A percentile compares a stretch with the other conserved stretches of the same genome.
Conservation (phyloP, 2,113 vertebrate species). For the Alosa alosa region DNA sequence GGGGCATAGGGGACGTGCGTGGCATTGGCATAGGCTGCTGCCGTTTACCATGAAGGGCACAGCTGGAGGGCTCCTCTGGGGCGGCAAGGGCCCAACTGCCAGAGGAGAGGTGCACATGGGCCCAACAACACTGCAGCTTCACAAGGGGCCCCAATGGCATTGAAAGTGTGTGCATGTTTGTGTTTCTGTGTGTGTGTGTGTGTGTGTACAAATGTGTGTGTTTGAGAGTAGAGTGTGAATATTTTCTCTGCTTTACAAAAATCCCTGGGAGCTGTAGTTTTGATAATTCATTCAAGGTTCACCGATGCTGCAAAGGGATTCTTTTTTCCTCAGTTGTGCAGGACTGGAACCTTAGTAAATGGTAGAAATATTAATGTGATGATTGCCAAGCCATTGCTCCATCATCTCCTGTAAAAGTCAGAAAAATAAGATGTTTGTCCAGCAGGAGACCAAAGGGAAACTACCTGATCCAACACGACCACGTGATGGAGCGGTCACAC, state of each 20-base stretch:
- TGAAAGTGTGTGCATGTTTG: neutral
- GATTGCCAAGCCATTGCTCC: neutral
- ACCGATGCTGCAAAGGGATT: neutral
- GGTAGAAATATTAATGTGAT: neutral
- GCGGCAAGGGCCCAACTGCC: neutral
- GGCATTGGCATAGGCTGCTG: neutral
- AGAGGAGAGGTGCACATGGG: neutral
- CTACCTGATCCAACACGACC: neutral
- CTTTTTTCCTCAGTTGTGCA: neutral
- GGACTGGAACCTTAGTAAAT: neutral
- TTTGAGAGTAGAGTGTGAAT: neutral
- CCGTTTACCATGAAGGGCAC: neutral
- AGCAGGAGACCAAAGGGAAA: neutral
- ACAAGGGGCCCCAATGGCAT: neutral
- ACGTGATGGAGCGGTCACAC: neutral
- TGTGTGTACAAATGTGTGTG: neutral
- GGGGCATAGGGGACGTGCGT: neutral
- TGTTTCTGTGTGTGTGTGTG: neutral
- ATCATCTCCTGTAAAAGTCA: neutral
- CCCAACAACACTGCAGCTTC: neutral
- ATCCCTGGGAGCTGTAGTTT: neutral
- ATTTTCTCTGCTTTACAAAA: neutral
- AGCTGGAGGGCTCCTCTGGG: constrained; percentile 6
- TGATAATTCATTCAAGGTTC: neutral
- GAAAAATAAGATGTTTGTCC: neutral